phyloP scores from a whole-genome alignment of 2,113 vertebrate genomes.

The Tupaia chinensis region DNA sequence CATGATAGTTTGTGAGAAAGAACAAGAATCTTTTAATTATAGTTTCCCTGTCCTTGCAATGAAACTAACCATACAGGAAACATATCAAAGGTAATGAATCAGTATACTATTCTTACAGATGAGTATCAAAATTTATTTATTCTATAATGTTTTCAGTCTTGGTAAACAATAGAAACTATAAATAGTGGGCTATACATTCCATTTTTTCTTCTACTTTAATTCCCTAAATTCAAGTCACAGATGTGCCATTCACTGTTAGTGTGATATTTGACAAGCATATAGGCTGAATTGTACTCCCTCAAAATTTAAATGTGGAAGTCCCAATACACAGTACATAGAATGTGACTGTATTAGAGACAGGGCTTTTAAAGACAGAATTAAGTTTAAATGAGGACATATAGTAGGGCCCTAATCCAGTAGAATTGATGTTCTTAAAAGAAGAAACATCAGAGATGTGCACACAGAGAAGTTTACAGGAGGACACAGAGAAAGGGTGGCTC shows the following conservation, averaged over 20 bases:
- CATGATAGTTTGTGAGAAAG: neutral
- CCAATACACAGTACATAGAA: neutral
- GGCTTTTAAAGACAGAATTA: neutral
- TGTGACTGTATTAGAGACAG: neutral
- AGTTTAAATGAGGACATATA: neutral
- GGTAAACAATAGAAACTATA: neutral
- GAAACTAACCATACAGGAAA: neutral
- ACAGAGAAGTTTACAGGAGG: neutral
- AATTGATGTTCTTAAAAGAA: neutral
- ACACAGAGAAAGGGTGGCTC: neutral
- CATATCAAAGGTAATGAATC: neutral
- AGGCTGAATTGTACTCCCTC: neutral
- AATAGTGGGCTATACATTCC: neutral
- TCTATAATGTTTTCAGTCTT: neutral
- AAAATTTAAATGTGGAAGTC: neutral
- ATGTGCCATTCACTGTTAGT: neutral
- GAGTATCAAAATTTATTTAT: slow-evolving; percentile 15
- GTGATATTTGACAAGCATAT: neutral
- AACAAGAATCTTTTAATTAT: neutral
- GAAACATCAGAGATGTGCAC: neutral
- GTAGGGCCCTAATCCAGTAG: neutral
- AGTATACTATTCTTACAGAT: neutral
- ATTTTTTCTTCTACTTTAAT: neutral
- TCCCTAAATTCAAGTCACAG: neutral
- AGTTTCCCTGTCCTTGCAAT: neutral